Percentiles rank a stretch among this genome's conserved stretches.
phyloP scores from a whole-genome alignment of 2,797 vertebrate genomes.

The Neosalanx taihuensis region DNA sequence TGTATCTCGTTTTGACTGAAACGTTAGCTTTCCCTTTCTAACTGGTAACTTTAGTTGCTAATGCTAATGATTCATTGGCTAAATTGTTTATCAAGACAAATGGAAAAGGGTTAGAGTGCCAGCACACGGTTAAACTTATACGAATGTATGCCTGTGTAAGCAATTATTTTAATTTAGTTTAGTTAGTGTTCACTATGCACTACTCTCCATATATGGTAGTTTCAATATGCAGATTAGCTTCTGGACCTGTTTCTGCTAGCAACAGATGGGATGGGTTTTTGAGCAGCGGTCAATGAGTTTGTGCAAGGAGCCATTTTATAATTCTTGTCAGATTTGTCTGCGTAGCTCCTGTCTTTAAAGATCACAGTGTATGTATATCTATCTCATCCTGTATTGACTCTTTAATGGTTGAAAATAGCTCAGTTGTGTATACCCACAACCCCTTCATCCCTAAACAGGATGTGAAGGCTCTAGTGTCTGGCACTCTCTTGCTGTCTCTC shows the following conservation, averaged over 20 bases:
- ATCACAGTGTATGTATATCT: not conserved
- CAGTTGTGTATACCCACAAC: conserved; percentile 8
- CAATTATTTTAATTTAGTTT: too few species aligned
- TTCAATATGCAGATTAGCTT: too few species aligned
- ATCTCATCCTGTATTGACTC: not conserved
- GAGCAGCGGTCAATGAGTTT: not conserved
- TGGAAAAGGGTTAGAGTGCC: too few species aligned
- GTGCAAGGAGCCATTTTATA: not conserved
- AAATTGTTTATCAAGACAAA: too few species aligned
- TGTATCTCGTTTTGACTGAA: conserved; percentile 30
- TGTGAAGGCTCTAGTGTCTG: not conserved
- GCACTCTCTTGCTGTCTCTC: not conserved
- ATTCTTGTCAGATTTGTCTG: not conserved
- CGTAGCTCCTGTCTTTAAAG: not conserved
- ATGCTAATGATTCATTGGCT: too few species aligned
- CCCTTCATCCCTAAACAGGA: conserved; percentile 25
- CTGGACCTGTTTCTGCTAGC: too few species aligned
- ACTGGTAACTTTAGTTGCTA: conserved; percentile 26
- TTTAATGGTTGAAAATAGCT: conserved; percentile 20
- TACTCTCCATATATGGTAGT: too few species aligned
- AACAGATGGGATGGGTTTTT: too few species aligned
- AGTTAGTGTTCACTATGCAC: too few species aligned
- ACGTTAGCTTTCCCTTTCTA: conserved; percentile 20
- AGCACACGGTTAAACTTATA: too few species aligned
- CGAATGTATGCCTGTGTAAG: too few species aligned